Conservation (phyloP, 1,140 invertebrate genomes). For the Hyles vespertilio region DNA sequence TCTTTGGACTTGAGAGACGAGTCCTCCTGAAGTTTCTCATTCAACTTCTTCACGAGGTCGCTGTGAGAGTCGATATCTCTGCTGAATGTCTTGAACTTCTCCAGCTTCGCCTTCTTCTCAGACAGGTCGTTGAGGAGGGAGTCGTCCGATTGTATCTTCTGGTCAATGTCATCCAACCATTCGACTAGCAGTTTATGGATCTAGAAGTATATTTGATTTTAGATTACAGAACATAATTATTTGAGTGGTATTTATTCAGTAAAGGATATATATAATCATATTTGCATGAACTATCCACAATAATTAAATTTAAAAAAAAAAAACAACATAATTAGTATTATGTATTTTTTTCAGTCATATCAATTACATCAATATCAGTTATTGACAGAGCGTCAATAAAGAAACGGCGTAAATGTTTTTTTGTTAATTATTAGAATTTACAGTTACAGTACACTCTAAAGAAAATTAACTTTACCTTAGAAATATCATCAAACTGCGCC, state of each 20-base stretch:
- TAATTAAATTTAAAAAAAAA: too few relatives aligned
- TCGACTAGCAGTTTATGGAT: conserved; percentile 85
- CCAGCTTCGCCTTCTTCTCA: conserved; percentile 91
- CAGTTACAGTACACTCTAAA: too few relatives aligned
- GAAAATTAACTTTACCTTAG: conserved; percentile 72
- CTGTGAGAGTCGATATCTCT: conserved; percentile 86
- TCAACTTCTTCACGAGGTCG: conserved; percentile 85
- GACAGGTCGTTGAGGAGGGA: conserved; percentile 88
- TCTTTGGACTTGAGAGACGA: conserved; percentile 79
- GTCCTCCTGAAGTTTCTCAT: conserved; percentile 81
- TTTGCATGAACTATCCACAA: too few relatives aligned
- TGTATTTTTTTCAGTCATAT: too few relatives aligned
- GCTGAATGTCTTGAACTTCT: conserved; percentile 87
- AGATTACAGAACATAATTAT: too few relatives aligned
- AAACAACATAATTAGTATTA: too few relatives aligned
- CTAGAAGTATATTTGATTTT: conserved; percentile 28
- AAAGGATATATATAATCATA: too few relatives aligned
- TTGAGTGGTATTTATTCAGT: too few relatives aligned
- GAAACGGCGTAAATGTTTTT: too few relatives aligned
- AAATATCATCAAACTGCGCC: conserved; percentile 88
- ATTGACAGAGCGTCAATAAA: too few relatives aligned
- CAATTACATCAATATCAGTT: too few relatives aligned
- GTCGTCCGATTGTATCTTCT: conserved; percentile 85
- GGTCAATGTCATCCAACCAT: conserved; percentile 91
- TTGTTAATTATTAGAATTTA: too few relatives aligned